These are phyloP conservation scores for Drosophila kanekoi DNA, from an alignment of 2,888 invertebrate genomes.

Conservation along the genomic window DNA sequence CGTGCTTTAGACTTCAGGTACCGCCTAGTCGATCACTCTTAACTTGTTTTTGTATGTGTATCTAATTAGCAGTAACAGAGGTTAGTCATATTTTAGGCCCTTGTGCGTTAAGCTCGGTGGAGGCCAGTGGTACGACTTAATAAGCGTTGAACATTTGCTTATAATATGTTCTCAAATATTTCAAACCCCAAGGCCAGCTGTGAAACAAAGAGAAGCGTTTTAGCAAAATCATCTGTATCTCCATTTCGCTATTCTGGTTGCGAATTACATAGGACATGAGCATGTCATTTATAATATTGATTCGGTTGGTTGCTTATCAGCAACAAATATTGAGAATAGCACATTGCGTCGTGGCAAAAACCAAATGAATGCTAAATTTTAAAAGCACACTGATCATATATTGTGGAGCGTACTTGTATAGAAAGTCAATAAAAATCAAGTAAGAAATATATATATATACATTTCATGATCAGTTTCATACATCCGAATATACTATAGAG, in stretches of 20 bases:
- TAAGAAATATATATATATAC: background rate
- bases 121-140: background rate
- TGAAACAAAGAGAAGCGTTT: too few species aligned
- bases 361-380: background rate
- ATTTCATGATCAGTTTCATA: background rate
- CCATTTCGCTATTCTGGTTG: background rate
- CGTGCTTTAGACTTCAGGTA: conserved; percentile 1
- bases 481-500: background rate
- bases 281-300: conserved; percentile 17
- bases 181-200: too few species aligned
- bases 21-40: background rate
- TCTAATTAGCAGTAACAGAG: conserved; percentile 59
- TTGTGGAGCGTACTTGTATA: background rate
- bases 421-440: background rate
- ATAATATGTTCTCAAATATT: too few species aligned
- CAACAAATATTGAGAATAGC: conserved; percentile 1
- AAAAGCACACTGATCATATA: background rate
- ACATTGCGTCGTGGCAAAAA: background rate
- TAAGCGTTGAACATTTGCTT: too few species aligned
- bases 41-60: conserved; percentile 6
- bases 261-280: conserved; percentile 4
- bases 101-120: conserved; percentile 2
- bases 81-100: conserved; percentile 23
- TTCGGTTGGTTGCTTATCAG: conserved; percentile 34
- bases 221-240: conserved; percentile 8